phyloP scores from a whole-genome alignment of 2,797 vertebrate genomes.

The Falco berigora region DNA sequence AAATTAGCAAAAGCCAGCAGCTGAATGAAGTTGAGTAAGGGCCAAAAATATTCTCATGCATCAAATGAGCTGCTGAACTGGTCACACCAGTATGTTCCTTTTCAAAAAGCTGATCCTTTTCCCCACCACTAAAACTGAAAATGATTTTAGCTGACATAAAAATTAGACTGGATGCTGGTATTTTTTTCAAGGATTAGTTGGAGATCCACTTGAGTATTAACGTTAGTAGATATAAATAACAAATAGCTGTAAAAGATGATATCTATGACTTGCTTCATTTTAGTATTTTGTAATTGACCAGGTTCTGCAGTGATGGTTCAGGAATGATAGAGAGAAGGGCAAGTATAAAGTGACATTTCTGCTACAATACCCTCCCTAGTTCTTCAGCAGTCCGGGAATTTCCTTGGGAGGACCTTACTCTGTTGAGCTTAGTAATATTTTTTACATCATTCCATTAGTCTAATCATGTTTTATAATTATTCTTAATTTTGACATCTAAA shows the following conservation, averaged over 20 bases:
- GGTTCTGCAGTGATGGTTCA: not conserved
- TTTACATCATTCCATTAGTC: not conserved
- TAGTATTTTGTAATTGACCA: not conserved
- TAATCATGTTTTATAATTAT: not conserved
- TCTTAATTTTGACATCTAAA: not conserved
- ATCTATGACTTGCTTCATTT: not conserved
- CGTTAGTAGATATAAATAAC: not conserved
- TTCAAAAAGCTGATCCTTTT: not conserved
- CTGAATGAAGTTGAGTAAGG: not conserved
- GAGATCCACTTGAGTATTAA: not conserved
- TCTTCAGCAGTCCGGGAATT: not conserved
- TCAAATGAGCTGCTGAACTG: not conserved
- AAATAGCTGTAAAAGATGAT: not conserved
- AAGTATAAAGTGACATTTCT: not conserved
- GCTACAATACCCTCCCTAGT: not conserved
- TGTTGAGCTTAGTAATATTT: not conserved
- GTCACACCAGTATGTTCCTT: not conserved
- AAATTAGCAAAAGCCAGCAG: not conserved
- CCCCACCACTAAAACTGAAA: not conserved
- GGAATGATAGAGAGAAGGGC: not conserved
- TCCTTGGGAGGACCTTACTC: not conserved
- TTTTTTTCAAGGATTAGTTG: not conserved
- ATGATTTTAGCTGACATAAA: not conserved
- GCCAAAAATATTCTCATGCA: not conserved
- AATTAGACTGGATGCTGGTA: not conserved